Evolutionary conservation across 2,113 vertebrate genomes (phyloP).

Genomic region (sheep (Ovis aries)): ARS-UI_Ramb_v3.0 NC_056073.1:14411001-14411500

Average conservation of each 20-base stretch:
- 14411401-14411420: not conserved
- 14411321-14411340: not conserved
- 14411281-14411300: not conserved
- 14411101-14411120: not conserved
- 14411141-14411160: not conserved
- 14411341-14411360: not conserved
- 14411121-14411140: not conserved
- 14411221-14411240: not conserved
- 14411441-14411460: not conserved
- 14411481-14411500: not conserved
- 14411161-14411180: not conserved
- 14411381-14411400: not conserved
- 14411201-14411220: not conserved
- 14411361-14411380: not conserved
- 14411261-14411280: not conserved
- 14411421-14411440: not conserved
- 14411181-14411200: not conserved
- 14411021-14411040: not conserved
- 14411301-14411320: not conserved
- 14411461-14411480: not conserved
- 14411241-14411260: not conserved
- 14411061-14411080: not conserved
- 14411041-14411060: not conserved
- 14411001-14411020: not conserved
- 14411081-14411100: not conserved